Evolutionary conservation across 1,140 invertebrate genomes (phyloP), one percentile per base, ranked within the genome.

Genomic region (Drosophila tropicalis): DNA sequence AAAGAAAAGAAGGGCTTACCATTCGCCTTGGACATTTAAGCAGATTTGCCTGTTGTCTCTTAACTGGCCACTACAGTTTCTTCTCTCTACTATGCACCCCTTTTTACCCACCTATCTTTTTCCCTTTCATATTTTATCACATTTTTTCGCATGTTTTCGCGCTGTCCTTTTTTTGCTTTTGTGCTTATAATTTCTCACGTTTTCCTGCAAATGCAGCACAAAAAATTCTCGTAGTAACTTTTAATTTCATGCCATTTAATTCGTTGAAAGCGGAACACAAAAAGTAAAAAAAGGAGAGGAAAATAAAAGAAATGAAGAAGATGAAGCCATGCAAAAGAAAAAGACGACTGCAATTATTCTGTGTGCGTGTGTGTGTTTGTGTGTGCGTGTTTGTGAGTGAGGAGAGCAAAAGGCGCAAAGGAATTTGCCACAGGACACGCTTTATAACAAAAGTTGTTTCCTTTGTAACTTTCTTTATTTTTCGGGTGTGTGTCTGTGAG

Each of bases 161-260:
- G 41, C 51, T 79, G 77, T 34, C 60, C 69, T 65, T 54, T 19
- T 19, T 62, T 51, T 65, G 72, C 81, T 81, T 89, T 89, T 89
- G 77, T 87, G 76, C 84, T 89, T 89, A 89, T 89, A 89, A 89
- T 89, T 89, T 89, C 84, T 77, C 84, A 89, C 84, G 84, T 89
- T 89, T 89, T 89, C 84, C 85, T 89, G 84, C 84, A 83, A 89
- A 89, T 89, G 85, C 85, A 84, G 84, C 84, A 89, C 84, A 89
- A 87, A 87, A 86, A 76, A 83, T 86, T 75, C 80, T 81, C 71
- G 84, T 72, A 78, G 85, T 89, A 89, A 89, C 84, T 89, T 89
- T 89, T 89, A 89, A 89, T 89, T 89, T 89, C 84, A 89, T 89
- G 84, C 84, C 84, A 89, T 89, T 89, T 89, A 89, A 89, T 87